Conservation (phyloP, 2,888 invertebrate species). For the Iselma pallidipennis region DNA sequence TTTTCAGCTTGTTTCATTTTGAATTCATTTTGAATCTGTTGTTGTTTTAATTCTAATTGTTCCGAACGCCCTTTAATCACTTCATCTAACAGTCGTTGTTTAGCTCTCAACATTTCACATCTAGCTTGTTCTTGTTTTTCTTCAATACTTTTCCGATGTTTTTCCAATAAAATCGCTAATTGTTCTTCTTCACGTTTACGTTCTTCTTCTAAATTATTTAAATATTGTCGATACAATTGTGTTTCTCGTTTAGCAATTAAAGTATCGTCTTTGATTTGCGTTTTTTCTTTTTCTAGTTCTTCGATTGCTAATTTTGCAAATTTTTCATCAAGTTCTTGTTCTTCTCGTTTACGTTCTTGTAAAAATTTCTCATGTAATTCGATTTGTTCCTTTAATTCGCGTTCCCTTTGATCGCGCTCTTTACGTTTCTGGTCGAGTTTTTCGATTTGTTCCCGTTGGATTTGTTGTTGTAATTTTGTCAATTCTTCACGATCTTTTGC, state of each 20-base stretch:
- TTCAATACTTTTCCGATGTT: slow-evolving; percentile 42
- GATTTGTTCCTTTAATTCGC: slow-evolving; percentile 49
- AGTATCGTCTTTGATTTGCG: slow-evolving; percentile 34
- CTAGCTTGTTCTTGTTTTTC: slow-evolving; percentile 46
- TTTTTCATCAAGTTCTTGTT: slow-evolving; percentile 46
- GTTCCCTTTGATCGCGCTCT: slow-evolving; percentile 39
- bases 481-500: slow-evolving; percentile 46
- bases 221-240: slow-evolving; percentile 44
- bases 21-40: slow-evolving; percentile 44
- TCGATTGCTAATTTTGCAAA: slow-evolving; percentile 42
- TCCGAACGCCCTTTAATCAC: slow-evolving; percentile 47
- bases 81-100: slow-evolving; percentile 42
- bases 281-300: slow-evolving; percentile 46
- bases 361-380: slow-evolving; percentile 41
- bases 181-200: slow-evolving; percentile 46
- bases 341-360: slow-evolving; percentile 45
- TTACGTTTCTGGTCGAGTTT: slow-evolving; percentile 34
- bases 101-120: slow-evolving; percentile 47
- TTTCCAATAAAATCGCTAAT: slow-evolving; percentile 41
- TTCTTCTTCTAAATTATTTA: slow-evolving; percentile 45
- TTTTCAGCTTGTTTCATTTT: slow-evolving; percentile 49
- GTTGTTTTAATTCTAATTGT: slow-evolving; percentile 46
- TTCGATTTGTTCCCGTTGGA: slow-evolving; percentile 46
- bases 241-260: slow-evolving; percentile 43
- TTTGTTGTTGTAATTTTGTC: slow-evolving; percentile 39